Evolutionary conservation across 1,140 invertebrate species (phyloP), one percentile per base, ranked within the genome.

Genomic region (Philopotamus ludificatus): DNA sequence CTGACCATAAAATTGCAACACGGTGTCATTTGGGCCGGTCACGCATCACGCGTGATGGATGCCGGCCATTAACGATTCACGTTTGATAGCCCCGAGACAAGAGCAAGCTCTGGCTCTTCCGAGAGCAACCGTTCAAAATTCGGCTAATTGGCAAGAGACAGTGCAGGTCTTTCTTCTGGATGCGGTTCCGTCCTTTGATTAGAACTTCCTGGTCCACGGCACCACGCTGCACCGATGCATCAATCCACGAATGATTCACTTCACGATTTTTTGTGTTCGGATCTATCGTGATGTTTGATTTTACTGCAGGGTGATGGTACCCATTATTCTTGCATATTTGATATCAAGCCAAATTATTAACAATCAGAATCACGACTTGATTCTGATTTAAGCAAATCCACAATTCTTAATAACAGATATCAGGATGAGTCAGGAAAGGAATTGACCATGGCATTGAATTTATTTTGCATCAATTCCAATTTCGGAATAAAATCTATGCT

Each of bases 1-100:
- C 55, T 64, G 66, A 64, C 62, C 66, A 65, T 68, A 64, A 68
- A 68, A 68, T 68, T 68, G 66, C 66, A 61, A 68, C 66, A 68
- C 66, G 47, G 62, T 68, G 66, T 68, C 66, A 68, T 68, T 64
- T 64, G 62, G 49, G 62, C 50, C 54, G 54, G 55, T 65, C 63
- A 65, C 63, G 63, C 63, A 58, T 51, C 63, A 22, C 42, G 25
- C 63, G 41, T 65, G 63, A 65, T 65, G 63, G 63, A 65, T 45
- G 63, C 51, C 51, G 25, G 12, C 53, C 57, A 22, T 60, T 60
- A 60, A 60, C 57, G 57, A 60, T 60, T 60, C 57, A 58, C 55
- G 55, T 58, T 54, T 23, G 22, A 54, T 54, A 20, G 51, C 21
- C 21, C 22, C 49, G 21, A 51, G 51, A 25, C 7, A 54, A 4